Evolutionary conservation across 2,113 vertebrate genomes (phyloP), one percentile per base, ranked within the genome.

Genomic region (Bos indicus): DNA sequence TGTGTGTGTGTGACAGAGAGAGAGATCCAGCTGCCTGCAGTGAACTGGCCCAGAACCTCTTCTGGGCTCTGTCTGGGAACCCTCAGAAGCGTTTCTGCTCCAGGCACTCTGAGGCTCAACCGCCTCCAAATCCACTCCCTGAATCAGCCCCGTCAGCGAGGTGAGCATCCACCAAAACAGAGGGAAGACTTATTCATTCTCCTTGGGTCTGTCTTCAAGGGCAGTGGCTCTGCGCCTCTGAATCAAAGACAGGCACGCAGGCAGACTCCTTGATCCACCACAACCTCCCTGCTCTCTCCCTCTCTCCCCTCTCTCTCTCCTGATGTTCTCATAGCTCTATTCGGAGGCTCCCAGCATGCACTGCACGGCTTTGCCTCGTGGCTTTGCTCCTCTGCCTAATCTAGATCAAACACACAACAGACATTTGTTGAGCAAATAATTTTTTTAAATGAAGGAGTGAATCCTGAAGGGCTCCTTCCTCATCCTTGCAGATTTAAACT

Each of bases 131-230:
- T 52, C 85, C 77, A 46, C 25, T 16, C 3, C 40, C 82, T 43
- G 33, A 12, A 14, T 10, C 0, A 36, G 48, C 54, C 64, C 25
- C 2, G 2, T 60, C 87, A 60, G 33, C 1, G 0, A n/a, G 33
- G 7, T 36, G 15, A 51, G 56, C 9, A 56, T 81, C 43, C 15
- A 1, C 36, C 10, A 52, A n/a, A 83, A 74, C 60, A 54, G 26
- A 62, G 28, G 60, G 48, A 57, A 82, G 62, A n/a, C 36, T 64
- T 28, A 11, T 2, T 40, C 40, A 7, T 36, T 91, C 81, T 94
- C 84, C 94, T 77, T 64, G 64, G 43, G 71, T 67, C 86, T 93
- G 64, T 40, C 77, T 94, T 95, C 93, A 96, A 96, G 85, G 91
- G 51, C 90, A 43, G 52, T 1, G 26, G 71, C 81, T 51, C 59